phyloP scores from a whole-genome alignment of 2,797 vertebrate species.

The Dicrostonyx torquatus region DNA sequence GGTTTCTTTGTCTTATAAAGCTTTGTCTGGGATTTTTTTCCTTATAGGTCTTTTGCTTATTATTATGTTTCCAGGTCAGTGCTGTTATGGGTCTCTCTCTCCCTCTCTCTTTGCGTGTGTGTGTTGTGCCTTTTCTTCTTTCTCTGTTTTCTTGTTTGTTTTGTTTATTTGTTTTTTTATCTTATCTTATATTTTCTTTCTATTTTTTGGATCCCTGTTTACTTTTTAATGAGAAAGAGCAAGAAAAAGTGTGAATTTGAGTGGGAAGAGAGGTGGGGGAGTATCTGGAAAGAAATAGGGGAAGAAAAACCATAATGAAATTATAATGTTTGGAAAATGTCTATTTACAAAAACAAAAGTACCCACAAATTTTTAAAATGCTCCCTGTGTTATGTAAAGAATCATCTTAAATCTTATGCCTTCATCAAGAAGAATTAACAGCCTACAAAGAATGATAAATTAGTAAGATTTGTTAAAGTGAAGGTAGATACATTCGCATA shows the following conservation, averaged over 20 bases:
- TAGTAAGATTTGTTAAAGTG: background rate
- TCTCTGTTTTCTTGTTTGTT: background rate
- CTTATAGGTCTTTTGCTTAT: background rate
- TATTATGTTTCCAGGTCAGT: too few species aligned
- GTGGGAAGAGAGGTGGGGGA: background rate
- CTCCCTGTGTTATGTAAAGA: background rate
- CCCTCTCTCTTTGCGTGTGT: background rate
- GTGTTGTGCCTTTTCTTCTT: background rate
- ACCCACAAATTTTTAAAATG: constrained; percentile 13
- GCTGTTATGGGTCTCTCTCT: too few species aligned
- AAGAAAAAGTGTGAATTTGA: background rate
- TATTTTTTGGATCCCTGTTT: background rate
- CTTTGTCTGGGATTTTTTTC: background rate
- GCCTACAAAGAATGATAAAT: background rate
- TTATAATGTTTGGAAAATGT: background rate
- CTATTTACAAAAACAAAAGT: background rate
- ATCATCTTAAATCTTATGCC: background rate
- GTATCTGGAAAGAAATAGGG: background rate
- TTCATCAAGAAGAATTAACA: background rate
- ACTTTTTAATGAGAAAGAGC: background rate
- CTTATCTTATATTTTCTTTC: background rate
- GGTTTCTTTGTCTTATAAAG: background rate
- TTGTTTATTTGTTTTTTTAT: background rate
- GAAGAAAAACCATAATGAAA: background rate
- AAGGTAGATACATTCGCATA: background rate